phyloP scores from a whole-genome alignment of 2,888 invertebrate genomes.

The Drosophila kuntzei region DNA sequence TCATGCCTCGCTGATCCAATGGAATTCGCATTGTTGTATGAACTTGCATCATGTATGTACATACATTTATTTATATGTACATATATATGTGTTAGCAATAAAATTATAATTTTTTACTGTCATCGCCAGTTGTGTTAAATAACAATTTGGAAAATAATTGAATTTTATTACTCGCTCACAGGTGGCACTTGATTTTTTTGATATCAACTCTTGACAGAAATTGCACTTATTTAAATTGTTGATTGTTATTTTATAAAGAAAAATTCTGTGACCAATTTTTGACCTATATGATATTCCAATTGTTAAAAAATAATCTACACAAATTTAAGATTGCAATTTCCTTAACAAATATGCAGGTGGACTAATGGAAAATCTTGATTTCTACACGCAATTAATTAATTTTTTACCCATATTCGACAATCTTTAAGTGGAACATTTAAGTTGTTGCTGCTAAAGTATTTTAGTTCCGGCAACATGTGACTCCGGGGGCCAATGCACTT shows the following conservation, averaged over 20 bases:
- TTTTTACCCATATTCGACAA: neutral
- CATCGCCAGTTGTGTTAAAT: conserved; percentile 8
- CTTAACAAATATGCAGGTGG: conserved; percentile 1
- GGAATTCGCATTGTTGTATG: conserved; percentile 60
- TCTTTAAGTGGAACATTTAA: neutral
- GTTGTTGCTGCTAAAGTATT: neutral
- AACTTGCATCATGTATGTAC: conserved; percentile 14
- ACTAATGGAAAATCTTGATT: neutral
- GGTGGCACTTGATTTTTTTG: conserved; percentile 20
- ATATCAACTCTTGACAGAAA: neutral
- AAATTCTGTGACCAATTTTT: too few species aligned
- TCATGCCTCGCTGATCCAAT: conserved; percentile 67
- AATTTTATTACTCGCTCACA: conserved; percentile 31
- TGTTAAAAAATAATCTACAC: neutral
- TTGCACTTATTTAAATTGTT: conserved; percentile 6
- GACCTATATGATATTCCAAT: too few species aligned
- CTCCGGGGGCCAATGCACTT: conserved; percentile 34
- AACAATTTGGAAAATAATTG: conserved; percentile 29
- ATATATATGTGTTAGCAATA: neutral
- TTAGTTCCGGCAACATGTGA: conserved; percentile 36
- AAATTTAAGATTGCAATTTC: neutral
- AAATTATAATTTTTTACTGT: conserved; percentile 21
- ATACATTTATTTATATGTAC: neutral
- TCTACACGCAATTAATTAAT: neutral
- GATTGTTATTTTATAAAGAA: neutral